Base-by-base conservation (phyloP, 2,797 vertebrate species). In the Myoxocephalus aenaeus region DNA sequence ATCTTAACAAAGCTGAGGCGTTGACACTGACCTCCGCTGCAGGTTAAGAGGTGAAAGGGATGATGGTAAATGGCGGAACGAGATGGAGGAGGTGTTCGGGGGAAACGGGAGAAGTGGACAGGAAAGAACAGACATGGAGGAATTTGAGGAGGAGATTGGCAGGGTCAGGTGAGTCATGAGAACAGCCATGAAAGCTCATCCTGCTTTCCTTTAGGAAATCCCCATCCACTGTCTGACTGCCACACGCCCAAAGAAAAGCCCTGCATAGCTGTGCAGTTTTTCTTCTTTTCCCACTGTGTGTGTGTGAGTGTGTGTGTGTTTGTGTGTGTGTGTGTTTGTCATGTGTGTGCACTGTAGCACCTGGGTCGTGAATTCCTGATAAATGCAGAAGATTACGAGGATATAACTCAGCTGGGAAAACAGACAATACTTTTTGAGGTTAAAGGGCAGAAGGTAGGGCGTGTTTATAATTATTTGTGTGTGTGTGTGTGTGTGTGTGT, bases 131-230 rank as follows among this genome's bases (percentile, higher is more conserved):
- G 34, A 42, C 2, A 36, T 20, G 1, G 22, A 8, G 32, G 59
- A 36, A 65, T 74, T 68, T 38, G 27, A 67, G 64, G 59, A 82
- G 81, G 75, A 77, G 66, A 80, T 36, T 75, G 65, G 25, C 48
- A 53, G 57, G 84, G 87, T 92, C 85, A 90, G 81, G 80, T 89
- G 79, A 84, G 87, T 85, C 84, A 88, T 83, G 87, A 87, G 83
- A 90, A 90, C 64, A 65, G 70, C 51, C 63, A 73, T 77, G 80
- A 83, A 88, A 89, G 75, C 46, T 59, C 82, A 85, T 88, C 85
- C 86, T 82, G 89, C 61, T 86, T 79, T 86, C 34, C 65, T 79
- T 82, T 58, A 73, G 85, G 87, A 91, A 89, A 85, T 84, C 79
- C 82, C 83, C 54, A 18, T 77, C 71, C 63, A 69, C 61, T 71